phyloP scores from a whole-genome alignment of 2,797 vertebrate species.

The Mycteria americana region DNA sequence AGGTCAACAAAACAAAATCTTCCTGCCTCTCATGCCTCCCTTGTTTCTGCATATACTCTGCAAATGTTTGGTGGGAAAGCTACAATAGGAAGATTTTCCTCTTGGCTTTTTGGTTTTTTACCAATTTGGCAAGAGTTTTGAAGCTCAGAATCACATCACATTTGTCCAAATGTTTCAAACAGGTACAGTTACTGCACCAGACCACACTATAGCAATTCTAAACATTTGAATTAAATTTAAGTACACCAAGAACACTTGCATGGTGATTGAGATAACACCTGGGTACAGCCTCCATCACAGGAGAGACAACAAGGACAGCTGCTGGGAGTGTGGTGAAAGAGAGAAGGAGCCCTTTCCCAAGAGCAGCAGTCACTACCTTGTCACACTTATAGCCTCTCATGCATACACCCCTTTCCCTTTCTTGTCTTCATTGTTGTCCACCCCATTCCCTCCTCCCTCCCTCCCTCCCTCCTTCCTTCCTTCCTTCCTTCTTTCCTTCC shows the following conservation, averaged over 20 bases:
- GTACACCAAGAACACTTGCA: not conserved
- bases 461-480: accelerated
- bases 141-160: not conserved
- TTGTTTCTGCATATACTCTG: not conserved
- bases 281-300: not conserved
- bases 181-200: not conserved
- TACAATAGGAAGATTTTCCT: not conserved
- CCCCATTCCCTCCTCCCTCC: not conserved
- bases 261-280: not conserved
- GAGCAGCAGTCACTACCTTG: not conserved
- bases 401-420: not conserved
- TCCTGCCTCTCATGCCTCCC: not conserved
- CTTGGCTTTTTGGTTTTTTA: not conserved
- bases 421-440: not conserved
- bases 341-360: not conserved
- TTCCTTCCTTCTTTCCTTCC: too few species aligned
- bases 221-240: not conserved
- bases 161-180: not conserved
- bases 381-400: not conserved
- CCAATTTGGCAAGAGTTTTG: not conserved
- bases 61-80: not conserved
- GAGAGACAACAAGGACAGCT: not conserved
- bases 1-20: not conserved
- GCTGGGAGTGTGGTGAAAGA: not conserved
- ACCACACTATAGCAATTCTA: not conserved